Base-by-base conservation (phyloP, 2,113 vertebrate genomes). In the Electrona antarctica region DNA sequence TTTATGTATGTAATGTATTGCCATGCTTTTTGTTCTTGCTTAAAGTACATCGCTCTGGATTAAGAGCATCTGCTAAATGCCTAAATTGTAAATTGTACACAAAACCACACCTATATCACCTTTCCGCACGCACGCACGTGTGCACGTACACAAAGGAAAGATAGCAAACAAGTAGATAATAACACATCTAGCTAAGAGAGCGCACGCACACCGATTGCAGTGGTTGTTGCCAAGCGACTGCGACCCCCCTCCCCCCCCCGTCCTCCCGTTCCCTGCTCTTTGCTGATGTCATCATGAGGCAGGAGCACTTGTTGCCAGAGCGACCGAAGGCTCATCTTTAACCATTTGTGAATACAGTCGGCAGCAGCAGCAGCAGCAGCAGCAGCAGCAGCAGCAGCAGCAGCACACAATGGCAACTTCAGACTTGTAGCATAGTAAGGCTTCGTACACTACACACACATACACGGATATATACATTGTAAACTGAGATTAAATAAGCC, bases 251-350 rank as follows among this genome's bases (percentile, higher is more conserved):
- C 52, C 45, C 46, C 51, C 33, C 63, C n/a, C 7, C 50, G 14
- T 73, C 41, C 56, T 4, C n/a, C 60, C 70, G 67, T 45, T 57
- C 73, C 54, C 61, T 45, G 64, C 54, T 81, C 78, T 78, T 60
- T 59, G 57, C 79, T 60, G 77, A 85, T 68, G 82, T 85, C 60
- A 61, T 54, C 62, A 0, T 2, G 9, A 82, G 78, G 63, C 47
- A 9, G 69, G 41, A 76, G 71, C 88, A 92, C 87, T 84, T 89
- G 91, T 90, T 90, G 83, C 82, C 83, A 80, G 58, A 85, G 83
- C 41, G 80, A 90, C 86, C 54, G 57, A 48, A 56, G 45, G 73
- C 78, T 77, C 56, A 52, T 89, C 80, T 74, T 81, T 69, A 77
- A 68, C 51, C 33, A 0, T 62, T 55, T 58, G 64, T 69, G 64